These are phyloP conservation scores for Oreamnos americanus DNA, from an alignment of 2,113 vertebrate species.

Conservation along the genomic window DNA sequence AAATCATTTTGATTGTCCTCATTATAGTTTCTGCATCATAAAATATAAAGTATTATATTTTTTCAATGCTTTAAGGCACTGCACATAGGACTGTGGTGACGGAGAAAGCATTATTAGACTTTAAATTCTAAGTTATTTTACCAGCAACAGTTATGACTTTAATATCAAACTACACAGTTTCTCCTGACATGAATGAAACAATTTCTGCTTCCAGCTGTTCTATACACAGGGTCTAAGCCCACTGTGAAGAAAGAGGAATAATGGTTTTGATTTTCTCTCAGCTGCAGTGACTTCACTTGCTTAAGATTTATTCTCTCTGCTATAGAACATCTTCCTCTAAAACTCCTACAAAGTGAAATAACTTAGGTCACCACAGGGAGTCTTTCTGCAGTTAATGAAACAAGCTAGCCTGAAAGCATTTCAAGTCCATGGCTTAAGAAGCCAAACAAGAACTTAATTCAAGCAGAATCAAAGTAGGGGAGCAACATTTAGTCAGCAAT, in stretches of 20 bases:
- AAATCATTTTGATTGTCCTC: not conserved
- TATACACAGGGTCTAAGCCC: not conserved
- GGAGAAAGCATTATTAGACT: not conserved
- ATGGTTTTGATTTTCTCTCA: slow-evolving; percentile 51
- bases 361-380: not conserved
- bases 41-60: not conserved
- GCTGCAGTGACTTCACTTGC: not conserved
- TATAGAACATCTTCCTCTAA: slow-evolving; percentile 10
- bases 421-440: not conserved
- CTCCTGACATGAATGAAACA: not conserved
- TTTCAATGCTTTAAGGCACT: not conserved
- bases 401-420: not conserved
- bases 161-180: not conserved
- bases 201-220: slow-evolving; percentile 32
- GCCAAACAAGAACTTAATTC: slow-evolving; percentile 38
- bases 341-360: not conserved
- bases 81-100: not conserved
- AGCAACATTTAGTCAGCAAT: not conserved
- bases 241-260: slow-evolving; percentile 3
- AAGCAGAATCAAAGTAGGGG: not conserved
- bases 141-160: not conserved
- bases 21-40: not conserved
- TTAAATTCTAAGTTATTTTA: not conserved
- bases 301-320: slow-evolving; percentile 24
- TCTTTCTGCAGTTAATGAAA: slow-evolving; percentile 53